These are phyloP conservation scores for Enteromius mattozi DNA, from an alignment of 2,797 vertebrate genomes.

Conservation along the genomic window DNA sequence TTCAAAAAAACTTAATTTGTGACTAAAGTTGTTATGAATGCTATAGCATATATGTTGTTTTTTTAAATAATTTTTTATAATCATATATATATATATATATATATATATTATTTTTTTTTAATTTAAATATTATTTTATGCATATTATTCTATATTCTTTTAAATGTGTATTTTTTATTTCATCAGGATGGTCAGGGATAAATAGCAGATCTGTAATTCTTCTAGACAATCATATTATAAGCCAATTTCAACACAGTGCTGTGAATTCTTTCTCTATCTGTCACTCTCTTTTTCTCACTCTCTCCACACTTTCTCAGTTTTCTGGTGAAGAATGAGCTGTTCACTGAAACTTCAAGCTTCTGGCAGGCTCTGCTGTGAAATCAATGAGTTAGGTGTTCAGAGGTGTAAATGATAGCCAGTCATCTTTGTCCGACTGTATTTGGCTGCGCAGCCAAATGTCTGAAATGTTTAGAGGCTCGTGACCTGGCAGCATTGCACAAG, in stretches of 20 bases:
- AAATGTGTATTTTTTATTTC: neutral
- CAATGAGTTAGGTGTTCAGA: constrained; percentile 43
- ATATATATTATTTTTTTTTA: no score
- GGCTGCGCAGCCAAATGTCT: constrained; percentile 27
- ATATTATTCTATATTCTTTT: neutral
- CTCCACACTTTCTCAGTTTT: constrained; percentile 39
- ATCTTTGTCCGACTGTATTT: constrained; percentile 52
- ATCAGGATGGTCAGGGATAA: neutral
- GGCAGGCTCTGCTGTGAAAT: constrained; percentile 37
- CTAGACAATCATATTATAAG: neutral
- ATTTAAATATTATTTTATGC: neutral
- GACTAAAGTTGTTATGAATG: no score
- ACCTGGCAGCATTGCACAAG: constrained; percentile 43
- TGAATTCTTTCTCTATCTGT: neutral
- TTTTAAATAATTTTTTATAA: no score
- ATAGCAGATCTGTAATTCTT: constrained; percentile 1
- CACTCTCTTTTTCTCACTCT: constrained; percentile 33
- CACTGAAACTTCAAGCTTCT: constrained; percentile 29
- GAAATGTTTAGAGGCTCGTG: constrained; percentile 36
- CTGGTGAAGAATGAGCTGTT: constrained; percentile 32
- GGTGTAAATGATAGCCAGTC: constrained; percentile 60
- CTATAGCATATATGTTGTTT: no score
- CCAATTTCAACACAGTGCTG: constrained; percentile 8
- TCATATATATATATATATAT: no score
- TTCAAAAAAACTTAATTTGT: no score